A percentile compares a stretch with the other conserved stretches of the same genome.
phyloP scores from a whole-genome alignment of 92 coral and sea anemone genomes.

The Chrysogorgia sp. region DNA sequence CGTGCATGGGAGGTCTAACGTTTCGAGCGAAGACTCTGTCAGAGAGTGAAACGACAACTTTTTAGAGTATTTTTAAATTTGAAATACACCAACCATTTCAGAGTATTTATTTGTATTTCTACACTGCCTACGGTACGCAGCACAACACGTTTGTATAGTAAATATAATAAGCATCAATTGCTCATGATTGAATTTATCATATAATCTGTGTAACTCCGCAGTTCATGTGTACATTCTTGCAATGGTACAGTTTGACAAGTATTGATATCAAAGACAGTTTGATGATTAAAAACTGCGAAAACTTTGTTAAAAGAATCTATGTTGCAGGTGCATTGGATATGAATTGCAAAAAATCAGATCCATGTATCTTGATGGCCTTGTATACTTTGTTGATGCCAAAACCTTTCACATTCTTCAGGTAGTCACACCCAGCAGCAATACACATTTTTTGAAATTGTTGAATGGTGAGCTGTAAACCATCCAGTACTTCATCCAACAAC shows the following conservation, averaged over 20 bases:
- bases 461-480: conserved; percentile 44
- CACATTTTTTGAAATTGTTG: conserved; percentile 52
- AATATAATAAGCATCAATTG: too few species aligned
- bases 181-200: too few species aligned
- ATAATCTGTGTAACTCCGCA: too few species aligned
- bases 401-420: conserved; percentile 58
- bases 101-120: too few species aligned
- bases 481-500: conserved; percentile 33
- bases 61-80: too few species aligned
- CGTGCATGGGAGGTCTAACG: too few species aligned
- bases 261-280: conserved; percentile 57
- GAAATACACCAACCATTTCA: too few species aligned
- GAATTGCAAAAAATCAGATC: conserved; percentile 30
- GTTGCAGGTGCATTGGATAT: conserved; percentile 40
- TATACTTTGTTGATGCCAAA: conserved; percentile 53
- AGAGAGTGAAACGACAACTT: too few species aligned
- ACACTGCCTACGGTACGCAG: too few species aligned
- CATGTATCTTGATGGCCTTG: conserved; percentile 27
- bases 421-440: conserved; percentile 69
- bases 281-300: conserved; percentile 53
- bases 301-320: conserved; percentile 39
- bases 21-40: too few species aligned
- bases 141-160: too few species aligned
- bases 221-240: conserved; percentile 42
- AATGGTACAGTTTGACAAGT: conserved; percentile 45